These are phyloP conservation scores for Strigamia crassipes DNA, from an alignment of 2,888 invertebrate genomes.

Conservation along the genomic window DNA sequence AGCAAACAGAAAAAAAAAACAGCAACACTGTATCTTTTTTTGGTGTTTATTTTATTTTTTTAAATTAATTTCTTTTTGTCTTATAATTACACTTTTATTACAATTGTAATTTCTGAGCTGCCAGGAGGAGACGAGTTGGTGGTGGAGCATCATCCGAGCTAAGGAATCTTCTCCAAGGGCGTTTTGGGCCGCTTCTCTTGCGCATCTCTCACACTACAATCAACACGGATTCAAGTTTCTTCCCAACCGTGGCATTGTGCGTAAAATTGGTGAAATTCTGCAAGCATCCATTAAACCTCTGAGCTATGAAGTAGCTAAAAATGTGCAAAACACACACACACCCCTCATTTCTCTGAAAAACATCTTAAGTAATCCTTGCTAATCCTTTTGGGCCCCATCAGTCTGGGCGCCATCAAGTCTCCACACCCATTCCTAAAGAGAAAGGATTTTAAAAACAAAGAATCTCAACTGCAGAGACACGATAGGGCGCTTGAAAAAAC, in stretches of 20 bases:
- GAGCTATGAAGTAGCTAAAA: conserved; percentile 8
- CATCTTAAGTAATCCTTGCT: not conserved
- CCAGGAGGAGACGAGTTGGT: not conserved
- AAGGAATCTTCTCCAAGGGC: conserved; percentile 8
- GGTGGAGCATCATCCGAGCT: not conserved
- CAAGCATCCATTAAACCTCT: not conserved
- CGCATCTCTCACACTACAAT: conserved; percentile 10
- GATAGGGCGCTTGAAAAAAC: conserved; percentile 17
- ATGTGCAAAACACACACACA: not conserved
- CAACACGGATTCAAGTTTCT: conserved; percentile 1
- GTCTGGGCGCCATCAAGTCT: not conserved
- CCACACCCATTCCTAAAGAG: not conserved
- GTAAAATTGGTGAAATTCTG: not conserved
- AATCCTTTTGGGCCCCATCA: conserved; percentile 12
- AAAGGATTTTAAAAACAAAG: conserved; percentile 10
- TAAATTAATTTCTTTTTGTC: not conserved
- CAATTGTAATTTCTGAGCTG: not conserved
- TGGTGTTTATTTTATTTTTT: not conserved
- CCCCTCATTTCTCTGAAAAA: conserved; percentile 11
- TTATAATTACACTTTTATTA: not conserved
- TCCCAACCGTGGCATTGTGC: conserved; percentile 12
- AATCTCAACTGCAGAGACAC: not conserved
- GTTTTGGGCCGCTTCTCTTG: conserved; percentile 11
- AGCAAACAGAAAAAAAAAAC: not conserved
- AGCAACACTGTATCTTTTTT: not conserved